Evolutionary conservation across 64 coral and sea anemone species (phyloP).

Genomic region (Stylophora pistillata): DNA sequence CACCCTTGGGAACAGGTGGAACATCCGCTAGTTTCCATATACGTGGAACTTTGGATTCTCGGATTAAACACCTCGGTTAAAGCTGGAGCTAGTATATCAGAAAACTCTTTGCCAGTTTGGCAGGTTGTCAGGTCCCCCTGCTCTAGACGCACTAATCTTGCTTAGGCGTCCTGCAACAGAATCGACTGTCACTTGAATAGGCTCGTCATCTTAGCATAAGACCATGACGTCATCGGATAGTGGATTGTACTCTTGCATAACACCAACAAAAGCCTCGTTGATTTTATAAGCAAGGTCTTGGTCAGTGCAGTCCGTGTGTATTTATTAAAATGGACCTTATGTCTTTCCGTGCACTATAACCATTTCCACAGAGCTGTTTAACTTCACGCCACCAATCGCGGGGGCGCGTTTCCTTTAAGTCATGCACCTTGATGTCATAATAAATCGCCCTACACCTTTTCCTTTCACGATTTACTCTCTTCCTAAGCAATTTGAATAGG

Average conservation of each 20-base stretch:
- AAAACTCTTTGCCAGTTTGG: constrained; percentile 19
- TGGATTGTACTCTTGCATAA: too few relatives aligned
- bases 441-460: constrained; percentile 39
- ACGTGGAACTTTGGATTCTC: constrained; percentile 17
- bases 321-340: constrained; percentile 2
- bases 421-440: constrained; percentile 8
- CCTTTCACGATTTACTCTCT: constrained; percentile 56
- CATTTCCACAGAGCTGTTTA: constrained; percentile 60
- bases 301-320: too few relatives aligned
- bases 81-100: constrained; percentile 27
- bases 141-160: not conserved
- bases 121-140: not conserved
- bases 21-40: constrained; percentile 26
- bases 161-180: too few relatives aligned
- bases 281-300: too few relatives aligned
- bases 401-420: not conserved
- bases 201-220: too few relatives aligned
- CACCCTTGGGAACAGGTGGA: not conserved
- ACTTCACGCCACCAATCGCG: constrained; percentile 57
- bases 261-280: too few relatives aligned
- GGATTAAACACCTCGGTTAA: constrained; percentile 6
- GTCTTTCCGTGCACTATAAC: not conserved
- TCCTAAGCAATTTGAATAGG: constrained; percentile 53
- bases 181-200: too few relatives aligned
- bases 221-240: too few relatives aligned